Conservation (phyloP, 2,113 vertebrate species). For the Erythrolamprus reginae region DNA sequence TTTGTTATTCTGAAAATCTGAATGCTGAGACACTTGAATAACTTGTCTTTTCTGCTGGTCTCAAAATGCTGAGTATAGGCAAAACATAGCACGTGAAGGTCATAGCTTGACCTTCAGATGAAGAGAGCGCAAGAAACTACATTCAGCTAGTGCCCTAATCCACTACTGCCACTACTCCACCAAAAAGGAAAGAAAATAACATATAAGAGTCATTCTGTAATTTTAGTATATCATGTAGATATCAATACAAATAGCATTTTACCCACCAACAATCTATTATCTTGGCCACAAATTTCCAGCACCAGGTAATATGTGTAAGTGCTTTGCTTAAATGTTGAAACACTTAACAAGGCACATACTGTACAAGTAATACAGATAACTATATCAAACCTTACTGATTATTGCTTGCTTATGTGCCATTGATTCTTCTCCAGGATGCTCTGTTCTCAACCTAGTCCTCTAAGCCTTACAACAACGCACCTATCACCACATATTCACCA, state of each 20-base stretch:
- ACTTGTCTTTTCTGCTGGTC: not conserved
- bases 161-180: not conserved
- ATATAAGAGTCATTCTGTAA: not conserved
- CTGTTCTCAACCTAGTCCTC: not conserved
- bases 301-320: not conserved
- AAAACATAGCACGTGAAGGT: not conserved
- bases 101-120: not conserved
- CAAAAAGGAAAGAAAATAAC: not conserved
- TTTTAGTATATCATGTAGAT: not conserved
- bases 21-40: not conserved
- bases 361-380: not conserved
- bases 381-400: not conserved
- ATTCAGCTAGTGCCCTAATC: not conserved
- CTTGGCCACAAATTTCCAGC: not conserved
- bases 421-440: not conserved
- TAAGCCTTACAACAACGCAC: not conserved
- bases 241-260: not conserved
- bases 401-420: not conserved
- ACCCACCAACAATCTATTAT: not conserved
- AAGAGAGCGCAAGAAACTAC: not conserved
- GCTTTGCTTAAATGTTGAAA: not conserved
- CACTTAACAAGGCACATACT: not conserved
- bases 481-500: no score
- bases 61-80: not conserved
- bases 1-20: not conserved